Percentiles rank a stretch among this genome's conserved stretches.
These are phyloP conservation scores for Metridium senile DNA, from an alignment of 92 coral and sea anemone genomes.

Conservation along the genomic window DNA sequence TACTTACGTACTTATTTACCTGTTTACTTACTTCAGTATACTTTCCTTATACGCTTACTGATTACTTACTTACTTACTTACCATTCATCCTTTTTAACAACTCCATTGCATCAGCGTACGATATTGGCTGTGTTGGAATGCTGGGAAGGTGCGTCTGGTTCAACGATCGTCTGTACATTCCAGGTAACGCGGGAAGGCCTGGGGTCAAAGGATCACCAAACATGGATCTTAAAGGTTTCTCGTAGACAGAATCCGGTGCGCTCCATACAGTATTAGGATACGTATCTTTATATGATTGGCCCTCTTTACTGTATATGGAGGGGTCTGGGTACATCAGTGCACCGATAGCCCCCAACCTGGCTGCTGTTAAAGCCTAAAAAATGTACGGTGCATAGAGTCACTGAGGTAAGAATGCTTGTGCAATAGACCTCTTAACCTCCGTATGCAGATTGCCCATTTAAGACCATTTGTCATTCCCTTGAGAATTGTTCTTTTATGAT, in stretches of 20 bases:
- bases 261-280: slow-evolving; percentile 81
- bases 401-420: too few relatives aligned
- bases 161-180: slow-evolving; percentile 71
- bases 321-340: slow-evolving; percentile 80
- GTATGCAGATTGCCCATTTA: too few relatives aligned
- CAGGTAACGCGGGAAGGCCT: slow-evolving; percentile 77
- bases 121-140: slow-evolving; percentile 85
- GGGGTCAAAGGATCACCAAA: slow-evolving; percentile 86
- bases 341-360: slow-evolving; percentile 65
- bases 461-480: too few relatives aligned
- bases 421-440: too few relatives aligned
- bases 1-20: too few relatives aligned
- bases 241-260: slow-evolving; percentile 65
- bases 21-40: too few relatives aligned
- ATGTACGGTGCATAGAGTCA: neutral
- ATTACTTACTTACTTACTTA: neutral
- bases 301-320: slow-evolving; percentile 38
- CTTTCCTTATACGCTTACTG: too few relatives aligned
- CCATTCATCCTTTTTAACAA: slow-evolving; percentile 60
- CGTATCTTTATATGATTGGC: slow-evolving; percentile 41
- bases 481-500: too few relatives aligned
- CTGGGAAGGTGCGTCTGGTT: slow-evolving; percentile 62
- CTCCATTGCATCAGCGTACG: slow-evolving; percentile 70
- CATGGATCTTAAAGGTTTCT: slow-evolving; percentile 39
- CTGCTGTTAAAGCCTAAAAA: slow-evolving; percentile 54